Conservation (phyloP, 2,113 vertebrate genomes). For the Danio rerio region DNA sequence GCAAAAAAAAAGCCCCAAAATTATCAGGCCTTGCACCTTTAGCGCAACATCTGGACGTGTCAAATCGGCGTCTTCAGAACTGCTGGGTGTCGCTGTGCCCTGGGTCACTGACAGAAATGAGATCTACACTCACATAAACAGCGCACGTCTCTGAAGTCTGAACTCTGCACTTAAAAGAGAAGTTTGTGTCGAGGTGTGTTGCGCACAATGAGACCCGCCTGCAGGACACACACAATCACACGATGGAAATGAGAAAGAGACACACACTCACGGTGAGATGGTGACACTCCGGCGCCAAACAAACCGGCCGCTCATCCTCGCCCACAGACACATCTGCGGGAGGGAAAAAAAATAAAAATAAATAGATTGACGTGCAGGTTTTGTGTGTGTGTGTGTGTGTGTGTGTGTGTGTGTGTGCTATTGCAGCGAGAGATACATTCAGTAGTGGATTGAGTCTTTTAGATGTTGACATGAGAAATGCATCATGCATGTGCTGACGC, state of each 20-base stretch:
- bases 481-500: too few species aligned
- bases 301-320: background rate
- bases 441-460: too few species aligned
- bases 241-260: slow-evolving; percentile 63
- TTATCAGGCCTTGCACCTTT: slow-evolving; percentile 83
- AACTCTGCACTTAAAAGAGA: slow-evolving; percentile 69
- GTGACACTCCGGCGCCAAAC: background rate
- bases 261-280: slow-evolving; percentile 14
- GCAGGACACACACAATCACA: slow-evolving; percentile 58
- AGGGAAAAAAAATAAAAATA: too few species aligned
- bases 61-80: slow-evolving; percentile 75
- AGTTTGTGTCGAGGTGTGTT: slow-evolving; percentile 71
- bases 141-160: slow-evolving; percentile 74
- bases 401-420: too few species aligned
- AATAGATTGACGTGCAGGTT: too few species aligned
- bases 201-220: slow-evolving; percentile 65
- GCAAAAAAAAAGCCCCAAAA: slow-evolving; percentile 68
- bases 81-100: slow-evolving; percentile 75
- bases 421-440: too few species aligned
- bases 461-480: too few species aligned
- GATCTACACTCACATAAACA: slow-evolving; percentile 73
- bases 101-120: slow-evolving; percentile 78
- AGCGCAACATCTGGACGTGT: slow-evolving; percentile 73
- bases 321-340: too few species aligned
- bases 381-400: too few species aligned